Percentiles rank a stretch among this genome's conserved stretches.
Evolutionary conservation across 2,113 vertebrate genomes (phyloP).

Genomic region (Microcebus griseorufus): DNA sequence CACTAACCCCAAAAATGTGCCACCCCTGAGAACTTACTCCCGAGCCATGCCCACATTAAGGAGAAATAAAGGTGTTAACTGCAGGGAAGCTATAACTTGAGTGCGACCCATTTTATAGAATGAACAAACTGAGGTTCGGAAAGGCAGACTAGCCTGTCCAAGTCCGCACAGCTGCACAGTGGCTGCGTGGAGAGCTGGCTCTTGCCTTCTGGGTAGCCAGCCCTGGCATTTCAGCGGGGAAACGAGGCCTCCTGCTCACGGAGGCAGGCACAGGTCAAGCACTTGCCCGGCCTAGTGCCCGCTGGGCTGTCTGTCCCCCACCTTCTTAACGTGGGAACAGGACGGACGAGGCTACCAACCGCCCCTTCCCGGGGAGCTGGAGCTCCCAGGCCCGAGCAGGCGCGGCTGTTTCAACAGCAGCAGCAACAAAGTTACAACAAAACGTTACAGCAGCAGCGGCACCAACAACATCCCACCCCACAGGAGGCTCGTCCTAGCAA

Average conservation of each 20-base stretch:
- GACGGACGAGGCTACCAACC: background rate
- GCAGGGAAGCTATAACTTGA: background rate
- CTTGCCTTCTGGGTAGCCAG: background rate
- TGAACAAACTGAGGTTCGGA: background rate
- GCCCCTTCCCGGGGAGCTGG: background rate
- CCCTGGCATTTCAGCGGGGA: rapidly evolving
- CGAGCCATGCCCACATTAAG: background rate
- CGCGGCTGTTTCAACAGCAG: background rate
- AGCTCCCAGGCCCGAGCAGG: background rate
- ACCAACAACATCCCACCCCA: background rate
- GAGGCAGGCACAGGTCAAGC: background rate
- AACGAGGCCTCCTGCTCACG: background rate
- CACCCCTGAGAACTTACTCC: too few species aligned
- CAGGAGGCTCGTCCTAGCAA: background rate
- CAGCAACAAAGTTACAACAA: background rate
- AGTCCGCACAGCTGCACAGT: background rate
- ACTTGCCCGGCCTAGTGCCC: background rate
- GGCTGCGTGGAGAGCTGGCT: background rate
- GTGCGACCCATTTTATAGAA: background rate
- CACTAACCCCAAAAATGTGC: background rate
- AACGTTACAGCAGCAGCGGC: background rate
- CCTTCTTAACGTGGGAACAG: background rate
- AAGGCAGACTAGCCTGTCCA: rapidly evolving
- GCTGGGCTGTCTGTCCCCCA: background rate
- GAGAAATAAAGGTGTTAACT: rapidly evolving